Base-by-base conservation (phyloP, 1,140 invertebrate genomes). In the Drosophila pseudoobscura region DNA sequence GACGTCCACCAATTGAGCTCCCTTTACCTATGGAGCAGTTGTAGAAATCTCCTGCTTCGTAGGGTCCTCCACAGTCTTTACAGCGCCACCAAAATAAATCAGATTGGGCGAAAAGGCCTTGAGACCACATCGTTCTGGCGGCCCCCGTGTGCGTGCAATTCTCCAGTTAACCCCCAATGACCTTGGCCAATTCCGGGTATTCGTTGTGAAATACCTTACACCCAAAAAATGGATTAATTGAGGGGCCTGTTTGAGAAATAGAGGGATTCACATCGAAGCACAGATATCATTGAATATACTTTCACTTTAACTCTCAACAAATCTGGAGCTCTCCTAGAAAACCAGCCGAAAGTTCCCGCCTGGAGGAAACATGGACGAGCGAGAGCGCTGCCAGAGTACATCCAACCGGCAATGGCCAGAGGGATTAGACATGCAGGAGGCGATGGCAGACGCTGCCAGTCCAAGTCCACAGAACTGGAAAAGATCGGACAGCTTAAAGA, bases 101-200 rank as follows among this genome's bases (percentile, higher is more conserved):
- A 22, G 3, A 26, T 20, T 53, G 13, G 55, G 9, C n/a, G 26
- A 51, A 51, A 43, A 5, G 4, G 26, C 70, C 69, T 51, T 73
- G 51, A 73, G 46, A 55, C 41, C 51, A 47, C 44, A 11, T 0
- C 13, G 43, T 17, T 29, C 24, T 24, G 20, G 17, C n/a, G 17
- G 53, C 29, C 29, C 13, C 20, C 50, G 65, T 73, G 60, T 88
- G 83, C 83, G 84, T 87, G 83, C 78, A 66, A 79, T 70, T 73
- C 64, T 75, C 51, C 45, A 78, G 45, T 88, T 78, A 82, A 72
- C 62, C 75, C 49, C 58, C 59, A 45, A 58, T 56, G 73, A 66
- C 84, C 80, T 89, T 88, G 76, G 65, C 62, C 58, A 20, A 84
- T 89, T 89, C 84, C 22, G 26, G 35, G 72, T 52, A 77, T 73